Conservation (phyloP, 2,888 invertebrate species). For the Stenodera caucasica region DNA sequence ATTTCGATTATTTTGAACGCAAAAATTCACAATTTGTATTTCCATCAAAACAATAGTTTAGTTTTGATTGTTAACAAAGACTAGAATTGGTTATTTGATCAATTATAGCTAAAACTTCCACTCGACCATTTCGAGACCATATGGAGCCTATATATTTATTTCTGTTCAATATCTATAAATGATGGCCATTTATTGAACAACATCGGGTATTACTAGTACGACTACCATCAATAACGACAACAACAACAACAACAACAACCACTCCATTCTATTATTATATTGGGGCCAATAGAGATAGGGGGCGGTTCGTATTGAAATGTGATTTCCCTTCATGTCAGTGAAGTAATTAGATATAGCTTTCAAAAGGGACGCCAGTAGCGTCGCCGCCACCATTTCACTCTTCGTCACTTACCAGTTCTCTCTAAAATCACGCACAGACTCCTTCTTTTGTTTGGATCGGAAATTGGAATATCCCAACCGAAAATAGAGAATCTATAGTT, state of each 20-base stretch:
- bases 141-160: background rate
- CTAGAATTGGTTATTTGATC: background rate
- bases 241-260: slow-evolving; percentile 11
- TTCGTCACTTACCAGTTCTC: slow-evolving; percentile 40
- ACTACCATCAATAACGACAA: background rate
- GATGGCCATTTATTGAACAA: slow-evolving; percentile 27
- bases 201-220: background rate
- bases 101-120: background rate
- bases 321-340: slow-evolving; percentile 34
- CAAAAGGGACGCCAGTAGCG: slow-evolving; percentile 37
- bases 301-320: slow-evolving; percentile 29
- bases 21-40: too few species aligned
- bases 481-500: slow-evolving; percentile 16
- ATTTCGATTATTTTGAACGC: too few species aligned
- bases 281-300: slow-evolving; percentile 23
- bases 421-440: slow-evolving; percentile 41
- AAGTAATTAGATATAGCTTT: slow-evolving; percentile 39
- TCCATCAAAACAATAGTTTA: too few species aligned
- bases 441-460: slow-evolving; percentile 42
- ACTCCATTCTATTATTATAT: slow-evolving; percentile 23
- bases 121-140: background rate
- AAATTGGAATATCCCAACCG: slow-evolving; percentile 45
- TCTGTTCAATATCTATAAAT: background rate
- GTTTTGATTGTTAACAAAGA: background rate
- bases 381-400: slow-evolving; percentile 8